These are phyloP conservation scores for Phortica okadai DNA, from an alignment of 2,888 invertebrate species.

Conservation along the genomic window DNA sequence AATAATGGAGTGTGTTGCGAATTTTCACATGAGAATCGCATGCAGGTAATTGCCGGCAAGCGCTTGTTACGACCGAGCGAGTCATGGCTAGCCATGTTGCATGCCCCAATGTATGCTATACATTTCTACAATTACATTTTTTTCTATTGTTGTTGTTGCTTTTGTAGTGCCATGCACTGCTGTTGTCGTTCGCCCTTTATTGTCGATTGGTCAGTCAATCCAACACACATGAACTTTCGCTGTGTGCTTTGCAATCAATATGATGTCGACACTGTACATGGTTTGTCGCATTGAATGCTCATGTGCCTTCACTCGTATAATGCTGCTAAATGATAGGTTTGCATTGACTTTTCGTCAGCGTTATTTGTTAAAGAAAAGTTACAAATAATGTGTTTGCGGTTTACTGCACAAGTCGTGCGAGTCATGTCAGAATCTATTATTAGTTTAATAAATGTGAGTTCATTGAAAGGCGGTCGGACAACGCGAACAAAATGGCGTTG, in stretches of 20 bases:
- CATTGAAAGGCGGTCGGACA: background rate
- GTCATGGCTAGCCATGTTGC: slow-evolving; percentile 2
- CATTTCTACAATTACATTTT: slow-evolving; percentile 9
- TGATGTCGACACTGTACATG: background rate
- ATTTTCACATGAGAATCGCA: slow-evolving; percentile 64
- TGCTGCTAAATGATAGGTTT: slow-evolving; percentile 20
- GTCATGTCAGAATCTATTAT: slow-evolving; percentile 8
- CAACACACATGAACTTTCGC: background rate
- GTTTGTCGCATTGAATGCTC: background rate
- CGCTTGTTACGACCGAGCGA: background rate
- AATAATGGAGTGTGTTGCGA: slow-evolving; percentile 34
- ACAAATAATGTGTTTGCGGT: slow-evolving; percentile 24
- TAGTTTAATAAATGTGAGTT: slow-evolving; percentile 20
- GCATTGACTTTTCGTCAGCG: slow-evolving; percentile 26
- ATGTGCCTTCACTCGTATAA: background rate
- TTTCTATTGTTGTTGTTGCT: slow-evolving; percentile 7
- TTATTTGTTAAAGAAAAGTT: slow-evolving; percentile 21
- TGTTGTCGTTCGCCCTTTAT: background rate
- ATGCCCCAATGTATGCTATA: slow-evolving; percentile 19
- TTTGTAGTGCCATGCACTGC: background rate
- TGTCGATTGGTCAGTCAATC: slow-evolving; percentile 17
- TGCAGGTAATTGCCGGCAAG: slow-evolving; percentile 62
- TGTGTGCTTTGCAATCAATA: slow-evolving; percentile 45
- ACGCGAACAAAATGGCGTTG: background rate
- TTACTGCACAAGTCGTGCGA: background rate